Evolutionary conservation across 1,140 invertebrate genomes (phyloP).

Genomic region (Homarus americanus): DNA sequence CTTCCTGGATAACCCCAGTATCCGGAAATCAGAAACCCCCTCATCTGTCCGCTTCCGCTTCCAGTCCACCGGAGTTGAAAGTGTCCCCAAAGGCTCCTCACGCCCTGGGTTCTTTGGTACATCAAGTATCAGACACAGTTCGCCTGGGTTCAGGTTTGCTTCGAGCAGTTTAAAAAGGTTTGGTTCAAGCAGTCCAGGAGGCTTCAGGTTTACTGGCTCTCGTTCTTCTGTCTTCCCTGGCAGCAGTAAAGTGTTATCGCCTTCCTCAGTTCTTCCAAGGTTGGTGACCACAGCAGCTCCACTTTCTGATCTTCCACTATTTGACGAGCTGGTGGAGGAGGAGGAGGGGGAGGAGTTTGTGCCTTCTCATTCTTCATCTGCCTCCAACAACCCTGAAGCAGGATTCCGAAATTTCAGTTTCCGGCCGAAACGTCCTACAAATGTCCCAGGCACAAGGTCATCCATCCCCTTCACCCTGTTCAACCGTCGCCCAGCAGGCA

Average conservation of each 20-base stretch:
- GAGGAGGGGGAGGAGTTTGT: slow-evolving; percentile 1
- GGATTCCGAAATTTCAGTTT: slow-evolving; percentile 71
- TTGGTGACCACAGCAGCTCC: slow-evolving; percentile 29
- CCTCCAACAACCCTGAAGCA: slow-evolving; percentile 34
- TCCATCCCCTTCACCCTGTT: slow-evolving; percentile 51
- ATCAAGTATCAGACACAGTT: slow-evolving; percentile 32
- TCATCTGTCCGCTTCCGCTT: slow-evolving; percentile 52
- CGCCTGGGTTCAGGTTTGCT: slow-evolving; percentile 35
- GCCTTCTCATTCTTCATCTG: neutral
- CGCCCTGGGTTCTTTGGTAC: slow-evolving; percentile 41
- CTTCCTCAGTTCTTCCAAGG: slow-evolving; percentile 27
- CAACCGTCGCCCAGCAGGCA: slow-evolving; percentile 16
- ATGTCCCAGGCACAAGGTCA: slow-evolving; percentile 28
- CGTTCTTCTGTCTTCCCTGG: slow-evolving; percentile 57
- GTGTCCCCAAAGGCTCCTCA: slow-evolving; percentile 16
- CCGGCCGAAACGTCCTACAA: slow-evolving; percentile 11
- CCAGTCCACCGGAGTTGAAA: slow-evolving; percentile 17
- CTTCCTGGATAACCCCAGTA: slow-evolving; percentile 15
- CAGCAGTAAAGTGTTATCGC: slow-evolving; percentile 23
- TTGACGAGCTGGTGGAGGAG: neutral
- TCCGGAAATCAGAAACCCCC: neutral
- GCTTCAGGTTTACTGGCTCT: slow-evolving; percentile 31
- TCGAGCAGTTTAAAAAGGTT: neutral
- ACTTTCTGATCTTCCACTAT: neutral
- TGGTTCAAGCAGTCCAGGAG: slow-evolving; percentile 32